phyloP scores from a whole-genome alignment of 2,888 invertebrate genomes.

The Alentia gelatinosa region DNA sequence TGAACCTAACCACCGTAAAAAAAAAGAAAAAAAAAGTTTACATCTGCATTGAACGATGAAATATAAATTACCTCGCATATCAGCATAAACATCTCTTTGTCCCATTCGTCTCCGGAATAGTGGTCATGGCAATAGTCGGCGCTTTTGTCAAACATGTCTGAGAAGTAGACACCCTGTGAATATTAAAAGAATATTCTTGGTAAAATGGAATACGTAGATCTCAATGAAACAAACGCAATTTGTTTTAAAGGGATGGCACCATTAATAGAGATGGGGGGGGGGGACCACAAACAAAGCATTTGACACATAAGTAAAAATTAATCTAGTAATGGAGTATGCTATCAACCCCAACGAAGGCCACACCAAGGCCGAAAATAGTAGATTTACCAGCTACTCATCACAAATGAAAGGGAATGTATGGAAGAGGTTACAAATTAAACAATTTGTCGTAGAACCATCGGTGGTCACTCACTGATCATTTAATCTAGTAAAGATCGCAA shows the following conservation, averaged over 20 bases:
- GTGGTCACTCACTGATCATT: no score
- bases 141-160: slow-evolving; percentile 82
- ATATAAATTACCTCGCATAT: slow-evolving; percentile 83
- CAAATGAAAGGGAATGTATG: not conserved
- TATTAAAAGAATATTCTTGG: not conserved
- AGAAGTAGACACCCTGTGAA: slow-evolving; percentile 82
- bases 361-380: no score
- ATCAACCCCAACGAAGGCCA: no score
- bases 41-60: no score
- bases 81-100: slow-evolving; percentile 79
- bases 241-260: not conserved
- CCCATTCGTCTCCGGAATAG: slow-evolving; percentile 40
- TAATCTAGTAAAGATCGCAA: no score
- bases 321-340: no score
- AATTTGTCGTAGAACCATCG: not conserved
- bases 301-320: not conserved
- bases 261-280: not conserved
- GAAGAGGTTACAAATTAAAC: not conserved
- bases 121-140: slow-evolving; percentile 76
- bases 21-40: not conserved
- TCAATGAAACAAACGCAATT: not conserved
- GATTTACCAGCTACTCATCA: no score
- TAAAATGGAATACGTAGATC: not conserved
- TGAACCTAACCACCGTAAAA: not conserved
- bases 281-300: not conserved